A percentile compares a stretch with the other conserved stretches of the same genome.
Conservation (phyloP, 2,888 invertebrate species). For the Nomada flava region DNA sequence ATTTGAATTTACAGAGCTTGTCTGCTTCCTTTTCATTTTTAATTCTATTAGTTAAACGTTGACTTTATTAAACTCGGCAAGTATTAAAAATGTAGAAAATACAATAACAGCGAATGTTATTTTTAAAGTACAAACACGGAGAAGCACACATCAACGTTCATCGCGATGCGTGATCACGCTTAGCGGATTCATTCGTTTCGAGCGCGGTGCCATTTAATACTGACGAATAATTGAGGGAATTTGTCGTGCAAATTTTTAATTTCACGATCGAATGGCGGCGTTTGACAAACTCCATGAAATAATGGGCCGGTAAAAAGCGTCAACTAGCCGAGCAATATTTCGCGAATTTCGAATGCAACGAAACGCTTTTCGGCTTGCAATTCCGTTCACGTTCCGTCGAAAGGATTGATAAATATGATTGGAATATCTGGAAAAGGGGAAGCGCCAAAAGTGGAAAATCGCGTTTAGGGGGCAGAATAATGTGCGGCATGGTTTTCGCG, state of each 20-base stretch:
- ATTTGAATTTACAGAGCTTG: too few species aligned
- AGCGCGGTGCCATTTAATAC: not conserved
- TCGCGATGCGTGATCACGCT: not conserved
- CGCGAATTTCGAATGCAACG: not conserved
- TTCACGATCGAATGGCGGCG: constrained; percentile 4
- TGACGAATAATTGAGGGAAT: constrained; percentile 9
- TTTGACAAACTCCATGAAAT: not conserved
- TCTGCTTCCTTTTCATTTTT: too few species aligned
- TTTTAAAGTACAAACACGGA: not conserved
- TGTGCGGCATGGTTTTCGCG: not conserved
- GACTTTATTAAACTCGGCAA: too few species aligned
- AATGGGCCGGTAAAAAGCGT: constrained; percentile 19
- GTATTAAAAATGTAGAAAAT: too few species aligned
- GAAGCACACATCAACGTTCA: not conserved
- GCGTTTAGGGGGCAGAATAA: constrained; percentile 13
- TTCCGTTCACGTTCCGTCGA: constrained; percentile 27
- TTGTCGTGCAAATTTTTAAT: constrained; percentile 30
- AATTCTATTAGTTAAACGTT: too few species aligned
- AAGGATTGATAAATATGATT: constrained; percentile 30
- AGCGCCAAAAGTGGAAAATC: constrained; percentile 20
- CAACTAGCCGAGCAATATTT: constrained; percentile 26
- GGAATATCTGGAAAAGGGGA: constrained; percentile 7
- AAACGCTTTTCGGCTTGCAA: constrained; percentile 36
- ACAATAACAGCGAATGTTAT: not conserved
- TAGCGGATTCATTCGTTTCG: constrained; percentile 4